Percentiles rank a stretch among this genome's conserved stretches.
These are phyloP conservation scores for Villa cingulata DNA, from an alignment of 2,888 invertebrate genomes.

Conservation along the genomic window DNA sequence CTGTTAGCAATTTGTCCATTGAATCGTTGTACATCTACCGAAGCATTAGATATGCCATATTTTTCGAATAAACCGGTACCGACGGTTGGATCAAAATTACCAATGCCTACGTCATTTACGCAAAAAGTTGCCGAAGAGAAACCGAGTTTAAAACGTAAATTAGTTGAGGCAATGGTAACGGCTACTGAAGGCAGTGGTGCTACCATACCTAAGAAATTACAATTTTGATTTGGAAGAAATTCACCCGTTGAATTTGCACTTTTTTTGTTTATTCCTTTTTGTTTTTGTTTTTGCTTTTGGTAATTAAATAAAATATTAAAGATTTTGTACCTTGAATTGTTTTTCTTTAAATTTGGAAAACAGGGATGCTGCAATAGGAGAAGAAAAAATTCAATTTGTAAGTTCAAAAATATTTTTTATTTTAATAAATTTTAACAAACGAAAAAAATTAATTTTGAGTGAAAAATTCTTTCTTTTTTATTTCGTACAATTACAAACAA, in stretches of 20 bases:
- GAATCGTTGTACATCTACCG: slow-evolving; percentile 64
- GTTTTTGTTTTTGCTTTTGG: too few relatives aligned
- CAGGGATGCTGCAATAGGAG: too few relatives aligned
- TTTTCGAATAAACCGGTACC: slow-evolving; percentile 86
- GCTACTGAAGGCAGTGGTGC: slow-evolving; percentile 36
- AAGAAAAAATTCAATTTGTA: too few relatives aligned
- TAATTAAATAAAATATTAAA: too few relatives aligned
- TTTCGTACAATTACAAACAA: too few relatives aligned
- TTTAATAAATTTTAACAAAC: too few relatives aligned
- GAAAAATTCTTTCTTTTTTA: too few relatives aligned
- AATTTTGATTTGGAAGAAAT: slow-evolving; percentile 36
- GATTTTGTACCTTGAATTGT: too few relatives aligned
- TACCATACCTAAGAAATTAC: slow-evolving; percentile 43
- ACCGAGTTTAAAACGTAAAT: slow-evolving; percentile 52
- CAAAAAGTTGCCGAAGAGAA: slow-evolving; percentile 33
- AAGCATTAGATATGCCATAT: slow-evolving; percentile 78
- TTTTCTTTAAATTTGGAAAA: too few relatives aligned
- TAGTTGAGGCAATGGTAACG: slow-evolving; percentile 46
- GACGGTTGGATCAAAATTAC: slow-evolving; percentile 55
- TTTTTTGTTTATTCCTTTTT: not conserved
- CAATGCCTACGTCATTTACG: slow-evolving; percentile 20
- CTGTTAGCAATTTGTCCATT: slow-evolving; percentile 72
- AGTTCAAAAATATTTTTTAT: too few relatives aligned
- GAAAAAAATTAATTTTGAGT: too few relatives aligned
- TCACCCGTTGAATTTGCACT: not conserved